phyloP scores from a whole-genome alignment of 2,888 invertebrate species.

The Andrena marginata region DNA sequence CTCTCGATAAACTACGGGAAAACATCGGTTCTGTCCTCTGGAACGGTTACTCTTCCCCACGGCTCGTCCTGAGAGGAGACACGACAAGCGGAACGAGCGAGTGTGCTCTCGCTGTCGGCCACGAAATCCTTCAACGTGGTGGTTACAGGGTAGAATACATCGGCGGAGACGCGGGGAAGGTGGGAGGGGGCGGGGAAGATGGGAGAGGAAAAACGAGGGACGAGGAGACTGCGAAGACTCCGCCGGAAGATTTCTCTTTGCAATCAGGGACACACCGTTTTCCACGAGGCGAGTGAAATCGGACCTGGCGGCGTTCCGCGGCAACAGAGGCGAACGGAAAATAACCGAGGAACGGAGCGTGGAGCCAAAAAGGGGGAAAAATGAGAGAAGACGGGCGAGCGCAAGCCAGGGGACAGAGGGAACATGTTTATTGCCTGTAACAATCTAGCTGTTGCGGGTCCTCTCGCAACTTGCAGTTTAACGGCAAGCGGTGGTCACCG shows the following conservation, averaged over 20 bases:
- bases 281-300: constrained; percentile 73
- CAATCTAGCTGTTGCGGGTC: constrained; percentile 41
- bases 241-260: constrained; percentile 66
- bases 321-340: constrained; percentile 40
- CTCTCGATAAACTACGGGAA: constrained; percentile 58
- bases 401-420: constrained; percentile 32
- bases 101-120: constrained; percentile 58
- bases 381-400: constrained; percentile 21
- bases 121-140: constrained; percentile 54
- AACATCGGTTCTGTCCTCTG: constrained; percentile 52
- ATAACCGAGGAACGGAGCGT: constrained; percentile 33
- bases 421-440: constrained; percentile 61
- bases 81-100: constrained; percentile 47
- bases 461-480: constrained; percentile 63
- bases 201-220: constrained; percentile 25
- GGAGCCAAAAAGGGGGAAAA: constrained; percentile 4
- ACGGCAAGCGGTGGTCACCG: constrained; percentile 53
- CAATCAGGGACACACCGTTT: constrained; percentile 73
- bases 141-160: constrained; percentile 24
- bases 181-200: background rate
- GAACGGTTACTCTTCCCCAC: constrained; percentile 47
- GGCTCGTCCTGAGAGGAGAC: constrained; percentile 15
- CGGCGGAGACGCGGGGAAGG: background rate
- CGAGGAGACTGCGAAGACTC: constrained; percentile 61
- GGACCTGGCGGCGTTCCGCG: constrained; percentile 64